Percentiles rank a stretch among this genome's conserved stretches.
phyloP scores from a whole-genome alignment of 2,797 vertebrate genomes.

The Coracias cyanogaster region DNA sequence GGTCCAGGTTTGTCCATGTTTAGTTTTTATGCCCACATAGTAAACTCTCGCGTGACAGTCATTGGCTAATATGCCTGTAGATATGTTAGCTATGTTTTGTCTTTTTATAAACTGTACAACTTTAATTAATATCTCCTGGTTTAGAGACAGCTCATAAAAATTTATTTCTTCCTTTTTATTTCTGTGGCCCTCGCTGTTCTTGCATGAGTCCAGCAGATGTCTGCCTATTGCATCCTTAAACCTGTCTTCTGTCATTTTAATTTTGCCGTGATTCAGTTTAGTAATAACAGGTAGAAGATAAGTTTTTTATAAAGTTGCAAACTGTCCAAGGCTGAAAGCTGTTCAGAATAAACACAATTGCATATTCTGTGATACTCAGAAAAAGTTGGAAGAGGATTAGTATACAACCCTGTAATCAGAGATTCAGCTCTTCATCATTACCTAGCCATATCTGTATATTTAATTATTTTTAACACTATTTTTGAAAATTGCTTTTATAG shows the following conservation, averaged over 20 bases:
- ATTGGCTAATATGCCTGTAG: not conserved
- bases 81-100: not conserved
- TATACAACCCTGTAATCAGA: not conserved
- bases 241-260: not conserved
- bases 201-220: not conserved
- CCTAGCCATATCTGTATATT: not conserved
- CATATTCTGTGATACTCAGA: not conserved
- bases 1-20: accelerated
- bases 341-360: not conserved
- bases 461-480: not conserved
- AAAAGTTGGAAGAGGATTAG: not conserved
- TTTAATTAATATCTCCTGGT: not conserved
- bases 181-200: not conserved
- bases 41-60: not conserved
- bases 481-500: not conserved
- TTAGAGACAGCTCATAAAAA: not conserved
- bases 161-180: not conserved
- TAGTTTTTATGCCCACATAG: not conserved
- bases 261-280: not conserved
- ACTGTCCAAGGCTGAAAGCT: not conserved
- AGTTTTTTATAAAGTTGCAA: not conserved
- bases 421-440: not conserved
- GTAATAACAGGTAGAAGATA: not conserved
- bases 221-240: not conserved
- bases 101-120: not conserved